A percentile compares a stretch with the other conserved stretches of the same genome.
Conservation (phyloP, 1,140 invertebrate genomes). For the Zaprionus gabonicus region DNA sequence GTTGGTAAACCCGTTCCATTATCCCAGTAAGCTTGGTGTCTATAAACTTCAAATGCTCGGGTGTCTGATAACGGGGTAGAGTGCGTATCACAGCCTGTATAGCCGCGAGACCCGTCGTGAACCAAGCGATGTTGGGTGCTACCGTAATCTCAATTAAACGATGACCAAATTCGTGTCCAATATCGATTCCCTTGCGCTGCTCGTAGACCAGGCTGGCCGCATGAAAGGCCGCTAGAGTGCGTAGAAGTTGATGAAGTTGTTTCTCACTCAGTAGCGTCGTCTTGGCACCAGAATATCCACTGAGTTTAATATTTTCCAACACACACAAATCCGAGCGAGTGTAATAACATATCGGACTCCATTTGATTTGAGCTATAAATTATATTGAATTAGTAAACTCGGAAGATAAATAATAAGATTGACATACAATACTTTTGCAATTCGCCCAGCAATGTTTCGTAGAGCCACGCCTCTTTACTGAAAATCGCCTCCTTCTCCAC, state of each 20-base stretch:
- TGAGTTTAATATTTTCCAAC: constrained; percentile 75
- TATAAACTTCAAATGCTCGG: constrained; percentile 25
- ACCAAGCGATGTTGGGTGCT: constrained; percentile 63
- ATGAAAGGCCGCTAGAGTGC: constrained; percentile 82
- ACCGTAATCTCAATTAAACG: constrained; percentile 64
- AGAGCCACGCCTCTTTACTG: constrained; percentile 65
- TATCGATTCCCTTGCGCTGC: constrained; percentile 34
- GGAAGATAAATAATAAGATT: not conserved
- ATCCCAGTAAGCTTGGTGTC: constrained; percentile 34
- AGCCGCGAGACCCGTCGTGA: constrained; percentile 64
- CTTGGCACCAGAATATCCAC: constrained; percentile 31
- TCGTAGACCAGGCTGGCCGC: constrained; percentile 80
- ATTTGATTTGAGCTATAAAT: constrained; percentile 55
- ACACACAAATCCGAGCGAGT: constrained; percentile 78
- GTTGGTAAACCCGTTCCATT: constrained; percentile 60
- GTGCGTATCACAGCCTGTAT: constrained; percentile 49
- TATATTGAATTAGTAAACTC: not conserved
- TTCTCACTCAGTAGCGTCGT: constrained; percentile 2
- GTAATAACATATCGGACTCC: constrained; percentile 72
- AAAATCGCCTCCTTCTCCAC: constrained; percentile 63
- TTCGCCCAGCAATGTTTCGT: constrained; percentile 49
- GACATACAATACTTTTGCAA: constrained; percentile 63
- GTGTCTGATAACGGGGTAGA: constrained; percentile 48
- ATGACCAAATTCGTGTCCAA: constrained; percentile 61
- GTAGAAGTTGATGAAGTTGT: constrained; percentile 57